phyloP scores from a whole-genome alignment of 1,140 invertebrate genomes.

The Brachionus calyciflorus region DNA sequence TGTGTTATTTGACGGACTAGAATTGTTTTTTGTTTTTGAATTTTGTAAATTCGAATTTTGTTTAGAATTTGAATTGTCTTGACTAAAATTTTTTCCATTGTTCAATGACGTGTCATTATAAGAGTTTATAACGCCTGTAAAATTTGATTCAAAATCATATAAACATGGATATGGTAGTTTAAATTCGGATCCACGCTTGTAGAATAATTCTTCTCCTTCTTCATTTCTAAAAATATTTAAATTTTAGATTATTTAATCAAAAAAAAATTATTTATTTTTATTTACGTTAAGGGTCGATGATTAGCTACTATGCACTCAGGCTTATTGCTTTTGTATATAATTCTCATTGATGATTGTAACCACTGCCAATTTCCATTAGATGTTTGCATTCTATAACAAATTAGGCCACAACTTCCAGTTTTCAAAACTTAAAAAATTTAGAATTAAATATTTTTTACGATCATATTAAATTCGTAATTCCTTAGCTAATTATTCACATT shows the following conservation, averaged over 20 bases:
- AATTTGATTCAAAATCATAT: constrained; percentile 54
- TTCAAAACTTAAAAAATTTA: constrained; percentile 77
- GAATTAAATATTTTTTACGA: too few relatives aligned
- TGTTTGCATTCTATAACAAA: constrained; percentile 90
- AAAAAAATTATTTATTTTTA: background rate
- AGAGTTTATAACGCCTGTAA: background rate
- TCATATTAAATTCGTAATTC: too few relatives aligned
- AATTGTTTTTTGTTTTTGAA: background rate
- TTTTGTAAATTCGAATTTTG: background rate
- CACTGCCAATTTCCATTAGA: constrained; percentile 87
- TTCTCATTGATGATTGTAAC: constrained; percentile 91
- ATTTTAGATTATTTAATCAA: constrained; percentile 2
- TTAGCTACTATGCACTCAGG: constrained; percentile 97
- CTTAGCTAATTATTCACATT: too few relatives aligned
- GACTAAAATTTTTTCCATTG: background rate
- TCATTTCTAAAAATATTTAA: constrained; percentile 81
- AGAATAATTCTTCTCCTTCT: constrained; percentile 88
- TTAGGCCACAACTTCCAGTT: constrained; percentile 94
- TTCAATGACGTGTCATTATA: background rate
- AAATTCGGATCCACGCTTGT: constrained; percentile 96
- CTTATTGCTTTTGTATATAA: constrained; percentile 98
- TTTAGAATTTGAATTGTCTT: background rate
- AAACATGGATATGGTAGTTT: constrained; percentile 91
- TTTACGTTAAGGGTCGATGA: constrained; percentile 92
- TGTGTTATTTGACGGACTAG: background rate